A percentile compares a stretch with the other conserved stretches of the same genome.
phyloP scores from a whole-genome alignment of 1,140 invertebrate genomes.

The Hetaerina americana region DNA sequence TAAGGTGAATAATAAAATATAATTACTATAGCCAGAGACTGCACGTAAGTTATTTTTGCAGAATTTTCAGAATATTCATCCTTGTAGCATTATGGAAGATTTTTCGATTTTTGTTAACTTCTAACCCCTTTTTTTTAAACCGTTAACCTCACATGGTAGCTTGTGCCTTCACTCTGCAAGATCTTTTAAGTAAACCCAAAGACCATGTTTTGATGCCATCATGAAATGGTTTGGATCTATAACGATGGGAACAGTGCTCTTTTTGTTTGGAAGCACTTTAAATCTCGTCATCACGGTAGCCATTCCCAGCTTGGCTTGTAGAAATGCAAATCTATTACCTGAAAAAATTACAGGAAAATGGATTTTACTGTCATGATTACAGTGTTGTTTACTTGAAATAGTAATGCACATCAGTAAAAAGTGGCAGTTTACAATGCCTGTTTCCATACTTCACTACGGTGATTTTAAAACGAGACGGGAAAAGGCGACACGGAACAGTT shows the following conservation, averaged over 20 bases:
- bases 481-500: too few relatives aligned
- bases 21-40: background rate
- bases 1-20: background rate
- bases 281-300: constrained; percentile 25
- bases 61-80: background rate
- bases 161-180: background rate
- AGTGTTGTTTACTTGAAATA: too few relatives aligned
- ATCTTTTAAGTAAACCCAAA: constrained; percentile 17
- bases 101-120: background rate
- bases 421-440: too few relatives aligned
- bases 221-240: background rate
- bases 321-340: constrained; percentile 36
- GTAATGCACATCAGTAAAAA: too few relatives aligned
- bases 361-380: too few relatives aligned
- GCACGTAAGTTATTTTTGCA: background rate
- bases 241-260: constrained; percentile 23
- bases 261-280: constrained; percentile 21
- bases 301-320: constrained; percentile 34
- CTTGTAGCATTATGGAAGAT: background rate
- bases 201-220: constrained; percentile 13
- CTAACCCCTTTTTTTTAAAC: background rate
- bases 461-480: too few relatives aligned
- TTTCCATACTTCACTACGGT: too few relatives aligned
- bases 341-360: too few relatives aligned
- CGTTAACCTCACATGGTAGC: background rate